These are phyloP conservation scores for Genyomyrus donnyi DNA, from an alignment of 2,113 vertebrate species.

Conservation along the genomic window DNA sequence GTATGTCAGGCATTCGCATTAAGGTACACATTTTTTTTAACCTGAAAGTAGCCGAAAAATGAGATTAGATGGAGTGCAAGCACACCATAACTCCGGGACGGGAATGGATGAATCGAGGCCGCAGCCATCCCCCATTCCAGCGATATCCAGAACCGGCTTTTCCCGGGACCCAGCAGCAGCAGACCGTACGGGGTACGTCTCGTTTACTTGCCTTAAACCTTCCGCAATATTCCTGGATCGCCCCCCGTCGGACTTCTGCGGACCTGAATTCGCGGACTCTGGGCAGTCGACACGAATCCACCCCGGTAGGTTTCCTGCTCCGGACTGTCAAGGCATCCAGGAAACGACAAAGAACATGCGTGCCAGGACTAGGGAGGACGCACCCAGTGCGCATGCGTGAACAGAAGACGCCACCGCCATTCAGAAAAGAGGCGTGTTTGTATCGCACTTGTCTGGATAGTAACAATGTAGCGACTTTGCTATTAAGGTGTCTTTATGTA, in stretches of 20 bases:
- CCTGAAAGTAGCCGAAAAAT: background rate
- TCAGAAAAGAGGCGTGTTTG: background rate
- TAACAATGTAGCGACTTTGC: background rate
- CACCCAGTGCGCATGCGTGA: background rate
- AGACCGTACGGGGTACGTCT: background rate
- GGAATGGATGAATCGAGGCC: background rate
- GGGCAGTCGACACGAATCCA: constrained; percentile 98
- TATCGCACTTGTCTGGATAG: background rate
- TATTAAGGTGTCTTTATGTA: background rate
- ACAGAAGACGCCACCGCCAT: background rate
- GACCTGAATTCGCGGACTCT: constrained; percentile 96
- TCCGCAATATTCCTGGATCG: background rate
- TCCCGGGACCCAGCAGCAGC: constrained; percentile 1
- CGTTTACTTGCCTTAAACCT: constrained; percentile 9
- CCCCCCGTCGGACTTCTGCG: constrained; percentile 39
- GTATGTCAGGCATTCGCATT: background rate
- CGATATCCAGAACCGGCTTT: constrained; percentile 11
- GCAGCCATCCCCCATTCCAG: background rate
- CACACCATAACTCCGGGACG: background rate
- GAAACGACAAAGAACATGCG: constrained; percentile 46
- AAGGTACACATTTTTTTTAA: background rate
- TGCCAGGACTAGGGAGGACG: background rate
- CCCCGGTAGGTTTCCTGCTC: constrained; percentile 53
- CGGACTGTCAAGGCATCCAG: constrained; percentile 61
- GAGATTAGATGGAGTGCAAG: background rate